Conservation (phyloP, 2,797 vertebrate genomes). For the Huso huso region DNA sequence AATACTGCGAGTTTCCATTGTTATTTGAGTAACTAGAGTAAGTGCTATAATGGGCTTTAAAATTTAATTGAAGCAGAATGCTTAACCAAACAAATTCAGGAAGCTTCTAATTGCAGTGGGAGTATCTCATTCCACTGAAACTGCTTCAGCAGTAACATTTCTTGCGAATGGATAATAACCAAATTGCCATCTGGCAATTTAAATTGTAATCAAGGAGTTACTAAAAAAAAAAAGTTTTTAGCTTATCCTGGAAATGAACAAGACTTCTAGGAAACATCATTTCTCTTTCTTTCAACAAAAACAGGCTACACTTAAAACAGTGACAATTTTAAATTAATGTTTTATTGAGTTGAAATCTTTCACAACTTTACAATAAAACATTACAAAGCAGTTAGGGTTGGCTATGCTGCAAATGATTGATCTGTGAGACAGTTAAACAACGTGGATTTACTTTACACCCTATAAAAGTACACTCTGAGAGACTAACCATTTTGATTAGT, state of each 20-base stretch:
- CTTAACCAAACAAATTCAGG: constrained; percentile 60
- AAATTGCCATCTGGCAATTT: constrained; percentile 66
- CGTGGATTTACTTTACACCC: constrained; percentile 1
- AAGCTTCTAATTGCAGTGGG: constrained; percentile 59
- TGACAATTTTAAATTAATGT: constrained; percentile 13
- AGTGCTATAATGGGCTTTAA: constrained; percentile 54
- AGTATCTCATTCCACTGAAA: constrained; percentile 58
- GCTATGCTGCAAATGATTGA: neutral
- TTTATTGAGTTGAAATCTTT: constrained; percentile 13
- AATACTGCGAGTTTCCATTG: constrained; percentile 53
- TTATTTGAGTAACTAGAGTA: constrained; percentile 49
- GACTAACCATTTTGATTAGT: neutral
- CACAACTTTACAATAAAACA: constrained; percentile 14
- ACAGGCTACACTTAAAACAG: constrained; percentile 15
- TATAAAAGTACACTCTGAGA: neutral
- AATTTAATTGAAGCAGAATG: constrained; percentile 60
- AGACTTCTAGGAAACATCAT: constrained; percentile 30
- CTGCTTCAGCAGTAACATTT: constrained; percentile 45
- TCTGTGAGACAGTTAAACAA: neutral
- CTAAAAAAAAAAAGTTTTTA: constrained; percentile 38
- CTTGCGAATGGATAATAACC: constrained; percentile 56
- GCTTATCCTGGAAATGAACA: neutral
- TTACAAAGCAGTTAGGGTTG: constrained; percentile 12
- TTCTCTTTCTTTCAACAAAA: constrained; percentile 19
- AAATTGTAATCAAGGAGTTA: constrained; percentile 30